Base-by-base conservation (phyloP, 2,113 vertebrate species). In the Indicator maculatus region DNA sequence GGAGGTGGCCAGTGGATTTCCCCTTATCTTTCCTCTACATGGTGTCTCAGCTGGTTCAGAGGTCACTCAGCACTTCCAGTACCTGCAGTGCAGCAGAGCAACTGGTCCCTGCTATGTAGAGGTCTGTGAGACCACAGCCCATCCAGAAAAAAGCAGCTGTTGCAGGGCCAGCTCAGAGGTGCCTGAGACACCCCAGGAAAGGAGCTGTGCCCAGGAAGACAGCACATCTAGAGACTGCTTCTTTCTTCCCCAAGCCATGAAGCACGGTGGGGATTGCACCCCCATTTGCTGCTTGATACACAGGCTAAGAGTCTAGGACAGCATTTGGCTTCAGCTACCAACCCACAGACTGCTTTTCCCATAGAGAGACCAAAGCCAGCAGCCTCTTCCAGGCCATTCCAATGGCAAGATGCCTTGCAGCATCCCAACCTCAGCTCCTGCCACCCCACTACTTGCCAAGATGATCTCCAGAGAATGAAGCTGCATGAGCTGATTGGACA, bases 401-500 rank as follows among this genome's bases (percentile, higher is more conserved):
- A 0, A 33, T 6, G 18, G 24, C 52, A 53, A 8, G 11, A 45
- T 36, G 28, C 83, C 45, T 24, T 2, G 2, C 9, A 55, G 30
- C 16, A 85, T 55, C 20, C 50, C 10, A 38, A 5, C 23, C n/a
- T 47, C 76, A 31, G 69, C 8, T 59, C n/a, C 44, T 85, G 36
- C 55, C 36, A 31, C 75, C 50, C 36, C 20, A 64, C 19, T 56
- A 63, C 59, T 65, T 75, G 12, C 41, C 38, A 28, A 82, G 12
- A 28, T 27, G 9, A 80, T 14, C 27, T 80, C 39, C 44, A 58
- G 7, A 13, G 41, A 47, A n/a, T 44, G 45, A 45, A 45, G 45
- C 13, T 78, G 31, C 58, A 59, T 1, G 4, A 90, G 65, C 38
- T 53, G 41, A 53, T 0, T 5, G 3, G 28, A 71, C 24, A 44